Conservation (phyloP, 2,113 vertebrate species). For the Trichechus manatus region DNA sequence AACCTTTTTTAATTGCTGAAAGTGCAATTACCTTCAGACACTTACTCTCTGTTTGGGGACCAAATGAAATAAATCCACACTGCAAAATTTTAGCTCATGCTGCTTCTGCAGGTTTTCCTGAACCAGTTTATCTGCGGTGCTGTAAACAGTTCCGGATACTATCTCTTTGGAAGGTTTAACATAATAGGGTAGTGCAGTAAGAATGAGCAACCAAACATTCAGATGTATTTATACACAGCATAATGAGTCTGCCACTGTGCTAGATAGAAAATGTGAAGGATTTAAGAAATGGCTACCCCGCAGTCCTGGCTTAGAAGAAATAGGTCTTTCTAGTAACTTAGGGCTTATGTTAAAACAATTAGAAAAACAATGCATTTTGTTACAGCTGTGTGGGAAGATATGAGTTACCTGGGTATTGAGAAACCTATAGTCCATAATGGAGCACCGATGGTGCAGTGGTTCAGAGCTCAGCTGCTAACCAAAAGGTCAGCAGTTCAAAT, state of each 20-base stretch:
- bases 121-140: neutral
- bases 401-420: neutral
- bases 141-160: neutral
- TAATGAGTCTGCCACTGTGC: neutral
- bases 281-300: neutral
- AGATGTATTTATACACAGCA: neutral
- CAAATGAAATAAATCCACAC: neutral
- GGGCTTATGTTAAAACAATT: neutral
- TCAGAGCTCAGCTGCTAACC: too few relatives aligned
- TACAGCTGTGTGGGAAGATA: neutral
- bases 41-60: slow-evolving; percentile 33
- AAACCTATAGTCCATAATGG: neutral
- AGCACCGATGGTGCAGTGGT: too few relatives aligned
- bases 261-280: slow-evolving; percentile 35
- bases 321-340: neutral
- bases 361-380: neutral
- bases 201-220: neutral
- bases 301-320: neutral
- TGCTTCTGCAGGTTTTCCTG: neutral
- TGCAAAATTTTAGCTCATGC: neutral
- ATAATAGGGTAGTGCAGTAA: neutral
- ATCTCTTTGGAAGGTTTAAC: neutral
- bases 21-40: slow-evolving; percentile 17
- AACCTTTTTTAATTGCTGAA: slow-evolving; percentile 55
- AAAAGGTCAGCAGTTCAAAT: too few relatives aligned